Base-by-base conservation (phyloP, 2,797 vertebrate genomes). In the Agapornis canus region DNA sequence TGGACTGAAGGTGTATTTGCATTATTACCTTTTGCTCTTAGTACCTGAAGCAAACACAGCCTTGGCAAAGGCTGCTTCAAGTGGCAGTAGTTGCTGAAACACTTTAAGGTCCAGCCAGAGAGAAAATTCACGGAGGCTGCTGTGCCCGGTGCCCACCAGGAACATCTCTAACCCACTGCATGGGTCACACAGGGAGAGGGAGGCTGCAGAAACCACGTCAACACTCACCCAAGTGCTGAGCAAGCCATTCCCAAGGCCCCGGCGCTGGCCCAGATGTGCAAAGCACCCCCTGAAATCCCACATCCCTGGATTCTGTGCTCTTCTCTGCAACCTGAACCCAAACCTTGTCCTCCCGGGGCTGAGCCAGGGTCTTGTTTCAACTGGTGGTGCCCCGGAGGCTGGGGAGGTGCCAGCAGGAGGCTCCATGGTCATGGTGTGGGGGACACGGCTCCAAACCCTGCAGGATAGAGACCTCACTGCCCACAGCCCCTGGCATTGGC, bases 191-290 rank as follows among this genome's bases (percentile, higher is more conserved):
- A 37, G 19, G 23, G 35, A 61, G 8, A 27, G 5, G 11, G 10
- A n/a, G 2, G 23, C 47, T 59, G 40, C 35, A 66, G 45, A 75
- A 78, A 75, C 11, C 2, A n/a, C 37, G 83, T 60, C 8, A 64
- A 48, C 11, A 65, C 42, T 45, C 7, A 11, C 8, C n/a, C 1
- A 21, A 31, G 21, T 3, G 39, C 63, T 52, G 21, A 76, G 45
- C 29, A 32, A 86, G 68, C 21, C 1, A 0, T 11, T 26, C 47
- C 22, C 1, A 0, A 39, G 25, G 61, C 5, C 0, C 26, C 3
- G 0, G 31, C 13, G 52, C 57, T 79, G 63, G 23, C 26, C 35
- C 9, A 2, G 6, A 13, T 3, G 5, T 54, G 48, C 22, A 63
- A 70, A 81, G 27, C 69, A 81, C 35, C 21, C 52, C 45, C 59